Evolutionary conservation across 2,113 vertebrate genomes (phyloP), one percentile per base, ranked within the genome.

Genomic region (Datnioides undecimradiatus): DNA sequence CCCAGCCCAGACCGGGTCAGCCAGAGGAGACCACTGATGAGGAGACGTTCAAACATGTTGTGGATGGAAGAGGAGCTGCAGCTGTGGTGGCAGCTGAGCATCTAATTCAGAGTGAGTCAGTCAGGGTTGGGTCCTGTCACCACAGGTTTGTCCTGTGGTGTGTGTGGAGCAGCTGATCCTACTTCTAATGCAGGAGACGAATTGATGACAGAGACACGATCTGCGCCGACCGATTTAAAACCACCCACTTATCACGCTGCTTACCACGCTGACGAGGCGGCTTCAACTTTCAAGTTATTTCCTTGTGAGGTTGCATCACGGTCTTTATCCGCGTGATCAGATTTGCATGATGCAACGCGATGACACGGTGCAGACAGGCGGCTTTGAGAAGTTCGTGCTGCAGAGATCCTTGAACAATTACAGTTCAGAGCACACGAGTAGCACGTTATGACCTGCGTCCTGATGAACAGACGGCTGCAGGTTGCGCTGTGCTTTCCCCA

Each of bases 331-430:
- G 48, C 6, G 34, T 40, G 64, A 87, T 85, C 85, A 75, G 60
- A 80, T 85, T 73, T 33, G 12, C 31, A 64, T 89, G 88, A 90
- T 75, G 85, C 76, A 90, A 90, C 2, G 6, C 17, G 0, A 19
- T 19, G 82, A 87, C 88, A 85, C 1, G 62, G 29, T 52, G 27
- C 64, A 63, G 43, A 78, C 21, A 33, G 41, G 8, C 19, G 23
- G 16, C 40, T 25, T 25, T 6, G n/a, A 38, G 49, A 73, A 43
- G 43, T 29, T 16, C 2, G 23, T 25, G 38, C 5, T 69, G 54
- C 70, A 71, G 36, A 83, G 33, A 73, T 66, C 48, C 68, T 62
- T 48, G 4, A 34, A 76, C 66, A 72, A 10, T 73, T 58, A 82
- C 57, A 69, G 31, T 23, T 59, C 34, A 13, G 46, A 4, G 55